Evolutionary conservation across 2,888 invertebrate genomes (phyloP).

Genomic region (Tipula vernalis): DNA sequence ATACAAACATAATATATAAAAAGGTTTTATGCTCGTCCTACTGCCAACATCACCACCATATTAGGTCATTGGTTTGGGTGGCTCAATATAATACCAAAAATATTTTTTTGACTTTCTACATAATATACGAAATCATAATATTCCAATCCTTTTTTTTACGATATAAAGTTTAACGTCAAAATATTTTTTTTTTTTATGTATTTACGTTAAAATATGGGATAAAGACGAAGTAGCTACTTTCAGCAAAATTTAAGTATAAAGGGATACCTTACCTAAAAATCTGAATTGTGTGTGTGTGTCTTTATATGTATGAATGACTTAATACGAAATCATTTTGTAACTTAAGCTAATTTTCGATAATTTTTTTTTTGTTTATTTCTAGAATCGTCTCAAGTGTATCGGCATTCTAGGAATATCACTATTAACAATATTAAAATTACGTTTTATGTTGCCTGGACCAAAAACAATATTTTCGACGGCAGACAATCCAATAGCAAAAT

Average conservation of each 20-base stretch:
- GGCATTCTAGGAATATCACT: constrained; percentile 54
- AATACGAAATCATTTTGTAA: not conserved
- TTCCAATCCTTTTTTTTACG: not conserved
- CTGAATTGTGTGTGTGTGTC: not conserved
- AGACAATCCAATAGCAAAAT: constrained; percentile 92
- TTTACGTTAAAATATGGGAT: not conserved
- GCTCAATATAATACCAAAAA: not conserved
- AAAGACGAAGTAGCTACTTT: not conserved
- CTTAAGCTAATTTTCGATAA: not conserved
- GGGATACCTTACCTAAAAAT: not conserved
- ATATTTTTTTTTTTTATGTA: not conserved
- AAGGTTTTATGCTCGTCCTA: not conserved
- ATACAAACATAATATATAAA: not conserved
- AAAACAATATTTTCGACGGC: constrained; percentile 74
- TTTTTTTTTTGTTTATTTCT: constrained; percentile 29
- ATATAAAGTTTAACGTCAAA: constrained; percentile 4
- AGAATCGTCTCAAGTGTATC: constrained; percentile 60
- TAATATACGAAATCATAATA: not conserved
- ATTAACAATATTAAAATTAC: constrained; percentile 55
- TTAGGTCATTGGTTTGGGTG: not conserved
- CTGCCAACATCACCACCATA: not conserved
- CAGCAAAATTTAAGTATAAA: not conserved
- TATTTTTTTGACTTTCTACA: not conserved
- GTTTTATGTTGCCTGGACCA: constrained; percentile 64
- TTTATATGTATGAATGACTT: not conserved